Conservation (phyloP, 2,113 vertebrate species). For the Rhegmatorhina hoffmannsi region DNA sequence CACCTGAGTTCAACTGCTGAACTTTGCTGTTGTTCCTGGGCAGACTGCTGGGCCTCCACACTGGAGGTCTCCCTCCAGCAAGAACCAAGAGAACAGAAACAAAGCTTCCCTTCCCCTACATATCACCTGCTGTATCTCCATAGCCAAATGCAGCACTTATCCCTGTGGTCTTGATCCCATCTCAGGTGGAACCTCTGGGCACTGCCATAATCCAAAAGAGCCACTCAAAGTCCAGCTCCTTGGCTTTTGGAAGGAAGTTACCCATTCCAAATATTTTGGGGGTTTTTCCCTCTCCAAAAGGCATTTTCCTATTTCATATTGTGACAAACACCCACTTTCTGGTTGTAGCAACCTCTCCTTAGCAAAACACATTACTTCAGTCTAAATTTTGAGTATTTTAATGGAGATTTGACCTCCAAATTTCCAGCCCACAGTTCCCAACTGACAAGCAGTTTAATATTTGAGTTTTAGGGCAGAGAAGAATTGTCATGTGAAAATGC, state of each 20-base stretch:
- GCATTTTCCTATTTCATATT: not conserved
- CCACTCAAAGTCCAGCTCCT: not conserved
- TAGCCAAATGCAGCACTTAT: not conserved
- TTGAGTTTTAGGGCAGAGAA: not conserved
- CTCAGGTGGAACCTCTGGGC: not conserved
- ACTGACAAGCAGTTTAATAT: slow-evolving; percentile 18
- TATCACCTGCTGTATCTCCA: not conserved
- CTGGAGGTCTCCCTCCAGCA: not conserved
- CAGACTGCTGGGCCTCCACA: not conserved
- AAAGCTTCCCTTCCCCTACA: not conserved
- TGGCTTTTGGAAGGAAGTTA: not conserved
- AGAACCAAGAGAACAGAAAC: not conserved
- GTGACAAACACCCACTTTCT: not conserved
- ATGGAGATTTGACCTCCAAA: not conserved
- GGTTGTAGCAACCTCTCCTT: not conserved
- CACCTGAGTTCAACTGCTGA: not conserved
- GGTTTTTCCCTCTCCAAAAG: not conserved
- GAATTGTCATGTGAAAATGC: slow-evolving; percentile 34
- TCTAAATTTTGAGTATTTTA: not conserved
- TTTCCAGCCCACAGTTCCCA: not conserved
- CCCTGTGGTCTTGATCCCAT: not conserved
- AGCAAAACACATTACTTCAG: not conserved
- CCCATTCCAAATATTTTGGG: not conserved
- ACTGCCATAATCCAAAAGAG: not conserved
- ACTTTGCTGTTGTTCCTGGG: not conserved